Conservation (phyloP, 2,888 invertebrate species). For the Conops quadrifasciatus region DNA sequence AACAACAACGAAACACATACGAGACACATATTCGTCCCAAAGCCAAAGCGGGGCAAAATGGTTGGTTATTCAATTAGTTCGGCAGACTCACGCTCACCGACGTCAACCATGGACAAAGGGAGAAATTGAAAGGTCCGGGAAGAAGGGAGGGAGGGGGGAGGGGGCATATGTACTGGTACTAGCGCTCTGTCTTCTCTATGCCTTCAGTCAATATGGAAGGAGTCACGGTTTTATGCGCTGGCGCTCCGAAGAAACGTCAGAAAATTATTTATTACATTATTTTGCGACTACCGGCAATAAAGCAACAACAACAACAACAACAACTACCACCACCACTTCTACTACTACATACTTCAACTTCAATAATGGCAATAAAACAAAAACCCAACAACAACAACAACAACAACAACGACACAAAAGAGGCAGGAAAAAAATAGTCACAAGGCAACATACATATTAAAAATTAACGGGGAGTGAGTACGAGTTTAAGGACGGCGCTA, state of each 20-base stretch:
- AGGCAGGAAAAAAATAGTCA: constrained; percentile 9
- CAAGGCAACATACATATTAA: constrained; percentile 12
- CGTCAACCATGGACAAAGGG: constrained; percentile 7
- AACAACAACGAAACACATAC: background rate
- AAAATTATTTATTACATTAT: constrained; percentile 55
- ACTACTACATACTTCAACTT: no score
- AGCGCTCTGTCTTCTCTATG: background rate
- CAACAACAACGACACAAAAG: constrained; percentile 19
- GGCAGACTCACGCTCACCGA: background rate
- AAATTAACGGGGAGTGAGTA: constrained; percentile 25
- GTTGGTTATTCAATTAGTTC: constrained; percentile 35
- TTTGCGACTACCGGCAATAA: constrained; percentile 35
- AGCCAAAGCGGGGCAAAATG: constrained; percentile 25
- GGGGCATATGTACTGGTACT: background rate
- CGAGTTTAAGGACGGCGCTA: constrained; percentile 9
- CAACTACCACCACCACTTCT: background rate
- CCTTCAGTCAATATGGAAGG: constrained; percentile 15
- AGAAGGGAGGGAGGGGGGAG: background rate
- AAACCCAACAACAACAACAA: constrained; percentile 20
- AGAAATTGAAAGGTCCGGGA: constrained; percentile 5
- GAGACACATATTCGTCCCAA: background rate
- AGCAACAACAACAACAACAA: constrained; percentile 20
- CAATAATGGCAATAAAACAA: constrained; percentile 26
- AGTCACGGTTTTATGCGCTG: constrained; percentile 27
- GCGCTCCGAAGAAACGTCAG: constrained; percentile 43